phyloP scores from a whole-genome alignment of 2,888 invertebrate genomes.

The Mythimna impura region DNA sequence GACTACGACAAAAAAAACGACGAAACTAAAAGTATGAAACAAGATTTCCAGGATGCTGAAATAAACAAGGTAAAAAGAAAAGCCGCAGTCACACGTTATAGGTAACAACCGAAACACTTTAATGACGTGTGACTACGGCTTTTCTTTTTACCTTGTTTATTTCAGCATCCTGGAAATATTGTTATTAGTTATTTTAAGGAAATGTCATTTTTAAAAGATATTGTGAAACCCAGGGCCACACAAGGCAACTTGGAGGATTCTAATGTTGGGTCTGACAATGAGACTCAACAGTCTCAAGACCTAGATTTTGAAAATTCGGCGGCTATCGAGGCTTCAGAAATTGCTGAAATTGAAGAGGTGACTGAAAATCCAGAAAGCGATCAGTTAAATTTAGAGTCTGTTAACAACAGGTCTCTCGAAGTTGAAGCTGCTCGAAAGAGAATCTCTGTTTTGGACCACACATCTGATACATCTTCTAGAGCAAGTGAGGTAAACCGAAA shows the following conservation, averaged over 20 bases:
- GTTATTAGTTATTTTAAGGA: too few relatives aligned
- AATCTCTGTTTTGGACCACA: constrained; percentile 9
- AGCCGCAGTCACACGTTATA: too few relatives aligned
- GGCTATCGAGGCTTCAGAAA: constrained; percentile 2
- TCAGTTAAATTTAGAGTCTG: constrained; percentile 7
- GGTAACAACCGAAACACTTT: too few relatives aligned
- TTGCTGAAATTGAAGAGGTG: constrained; percentile 11
- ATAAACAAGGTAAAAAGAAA: too few relatives aligned
- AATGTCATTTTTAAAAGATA: constrained; percentile 6
- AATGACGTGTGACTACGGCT: too few relatives aligned
- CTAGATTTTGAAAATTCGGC: constrained; percentile 12
- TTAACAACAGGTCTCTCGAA: constrained; percentile 10
- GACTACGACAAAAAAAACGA: too few relatives aligned
- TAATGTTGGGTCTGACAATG: constrained; percentile 10
- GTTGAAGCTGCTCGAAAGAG: constrained; percentile 8
- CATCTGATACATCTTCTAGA: not conserved
- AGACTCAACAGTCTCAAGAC: constrained; percentile 9
- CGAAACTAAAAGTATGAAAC: too few relatives aligned
- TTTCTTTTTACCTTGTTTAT: too few relatives aligned
- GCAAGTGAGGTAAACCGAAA: not conserved
- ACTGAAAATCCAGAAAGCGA: constrained; percentile 2
- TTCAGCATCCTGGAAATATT: too few relatives aligned
- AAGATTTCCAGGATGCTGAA: too few relatives aligned
- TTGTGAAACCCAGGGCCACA: constrained; percentile 10
- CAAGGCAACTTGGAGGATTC: constrained; percentile 9